Base-by-base conservation (phyloP, 1,140 invertebrate species). In the Sesamia nonagrioides region DNA sequence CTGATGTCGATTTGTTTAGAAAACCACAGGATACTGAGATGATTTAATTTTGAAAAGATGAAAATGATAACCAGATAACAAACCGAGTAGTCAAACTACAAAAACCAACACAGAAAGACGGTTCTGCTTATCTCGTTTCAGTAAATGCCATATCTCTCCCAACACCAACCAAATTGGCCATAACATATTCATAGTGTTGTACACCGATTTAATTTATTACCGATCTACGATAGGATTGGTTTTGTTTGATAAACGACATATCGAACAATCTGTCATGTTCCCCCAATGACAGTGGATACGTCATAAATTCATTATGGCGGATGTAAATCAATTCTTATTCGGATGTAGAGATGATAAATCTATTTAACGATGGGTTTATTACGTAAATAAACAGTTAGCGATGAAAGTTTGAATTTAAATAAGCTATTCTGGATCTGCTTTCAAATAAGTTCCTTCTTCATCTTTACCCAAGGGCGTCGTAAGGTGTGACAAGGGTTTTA, bases 201-300 rank as follows among this genome's bases (percentile, higher is more conserved):
- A 15, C 33, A 40, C 60, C 7, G 63, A 17, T 68, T 71, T 71
- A 71, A 71, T 71, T 71, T 71, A 71, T 71, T 48, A 45, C 68
- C 45, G 48, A 37, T 71, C 48, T 54, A 54, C 48, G 68, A 71
- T 52, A 54, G 68, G 45, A 71, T 71, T 71, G 48, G 68, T 71
- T 71, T 52, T 54, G 68, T 48, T 71, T 58, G 42, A 73, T 17
- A 56, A 45, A 50, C 37, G 66, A 69, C 66, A 60, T 42, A 73
- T 58, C 37, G 71, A 73, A 71, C 68, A 52, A 73, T 73, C 37
- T 73, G 71, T 73, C 71, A 73, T 58, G 71, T 58, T 45, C 13
- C 52, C 37, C 71, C 40, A 58, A 42, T 73, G 71, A 73, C 71
- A 73, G 71, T 52, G 50, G 37, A 58, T 73, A 73, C 42, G 35